Conservation (phyloP, 2,888 invertebrate species). For the Leptinotarsa rubiginosa region DNA sequence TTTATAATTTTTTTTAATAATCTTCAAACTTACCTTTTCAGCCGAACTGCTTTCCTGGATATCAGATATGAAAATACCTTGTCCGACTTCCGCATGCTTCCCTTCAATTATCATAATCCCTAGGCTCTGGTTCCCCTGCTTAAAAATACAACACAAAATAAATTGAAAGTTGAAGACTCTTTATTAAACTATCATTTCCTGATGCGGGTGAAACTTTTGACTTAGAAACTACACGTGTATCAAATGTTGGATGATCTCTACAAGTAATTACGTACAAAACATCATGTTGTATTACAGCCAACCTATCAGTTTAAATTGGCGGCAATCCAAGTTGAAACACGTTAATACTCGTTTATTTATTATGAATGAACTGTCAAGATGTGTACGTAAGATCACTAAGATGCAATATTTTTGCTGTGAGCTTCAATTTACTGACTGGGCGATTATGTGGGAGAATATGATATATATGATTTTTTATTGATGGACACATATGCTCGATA, state of each 20-base stretch:
- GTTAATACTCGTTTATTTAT: conserved; percentile 2
- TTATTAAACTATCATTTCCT: not conserved
- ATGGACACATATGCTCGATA: not conserved
- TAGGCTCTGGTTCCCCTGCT: conserved; percentile 81
- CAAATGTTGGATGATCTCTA: not conserved
- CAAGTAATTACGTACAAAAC: conserved; percentile 1
- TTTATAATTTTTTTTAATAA: no score
- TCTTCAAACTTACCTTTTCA: conserved; percentile 73
- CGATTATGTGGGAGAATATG: not conserved
- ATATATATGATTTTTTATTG: not conserved
- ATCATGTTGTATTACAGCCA: conserved; percentile 5
- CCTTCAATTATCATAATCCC: conserved; percentile 97
- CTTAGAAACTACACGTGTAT: not conserved
- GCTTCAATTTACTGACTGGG: not conserved
- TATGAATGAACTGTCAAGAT: conserved; percentile 13
- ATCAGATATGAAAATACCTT: conserved; percentile 93
- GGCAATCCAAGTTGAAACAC: not conserved
- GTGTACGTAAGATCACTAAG: not conserved
- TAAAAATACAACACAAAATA: conserved; percentile 47
- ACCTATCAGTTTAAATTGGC: conserved; percentile 11
- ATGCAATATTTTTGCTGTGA: conserved; percentile 11
- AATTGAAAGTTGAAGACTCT: not conserved
- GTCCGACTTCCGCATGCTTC: conserved; percentile 90
- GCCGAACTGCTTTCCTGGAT: conserved; percentile 91
- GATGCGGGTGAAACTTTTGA: not conserved